phyloP scores from a whole-genome alignment of 2,797 vertebrate genomes.

The Falco novaeseelandiae region DNA sequence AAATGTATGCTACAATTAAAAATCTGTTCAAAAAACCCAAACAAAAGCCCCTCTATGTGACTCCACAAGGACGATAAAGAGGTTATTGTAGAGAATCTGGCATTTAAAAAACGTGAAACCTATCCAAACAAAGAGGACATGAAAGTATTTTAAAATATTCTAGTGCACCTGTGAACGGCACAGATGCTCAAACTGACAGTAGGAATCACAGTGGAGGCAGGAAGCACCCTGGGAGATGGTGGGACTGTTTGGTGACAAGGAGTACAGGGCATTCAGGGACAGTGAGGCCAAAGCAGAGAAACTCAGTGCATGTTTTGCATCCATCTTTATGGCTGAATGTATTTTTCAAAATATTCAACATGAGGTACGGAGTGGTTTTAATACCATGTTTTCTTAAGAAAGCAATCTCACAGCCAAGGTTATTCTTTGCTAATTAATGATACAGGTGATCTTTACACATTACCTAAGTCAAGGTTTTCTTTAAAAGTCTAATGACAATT shows the following conservation, averaged over 20 bases:
- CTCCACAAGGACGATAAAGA: background rate
- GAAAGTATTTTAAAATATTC: background rate
- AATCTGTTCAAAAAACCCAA: background rate
- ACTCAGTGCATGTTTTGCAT: background rate
- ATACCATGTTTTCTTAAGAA: background rate
- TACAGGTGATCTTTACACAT: background rate
- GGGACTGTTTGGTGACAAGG: no score
- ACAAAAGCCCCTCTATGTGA: background rate
- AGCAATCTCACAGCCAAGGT: background rate
- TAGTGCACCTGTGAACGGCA: background rate
- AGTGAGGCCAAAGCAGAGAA: background rate
- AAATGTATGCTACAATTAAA: background rate
- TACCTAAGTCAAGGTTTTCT: background rate
- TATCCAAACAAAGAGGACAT: background rate
- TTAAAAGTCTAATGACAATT: background rate
- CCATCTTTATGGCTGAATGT: background rate
- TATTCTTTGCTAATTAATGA: background rate
- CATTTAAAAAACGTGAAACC: background rate
- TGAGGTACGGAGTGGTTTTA: background rate
- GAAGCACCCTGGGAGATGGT: background rate
- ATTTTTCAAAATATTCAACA: background rate
- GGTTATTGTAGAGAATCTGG: background rate
- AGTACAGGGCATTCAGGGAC: background rate
- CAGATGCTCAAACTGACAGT: background rate
- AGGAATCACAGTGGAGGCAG: background rate